A percentile compares a stretch with the other conserved stretches of the same genome.
phyloP scores from a whole-genome alignment of 2,797 vertebrate species.

The Lepus oiostolus region DNA sequence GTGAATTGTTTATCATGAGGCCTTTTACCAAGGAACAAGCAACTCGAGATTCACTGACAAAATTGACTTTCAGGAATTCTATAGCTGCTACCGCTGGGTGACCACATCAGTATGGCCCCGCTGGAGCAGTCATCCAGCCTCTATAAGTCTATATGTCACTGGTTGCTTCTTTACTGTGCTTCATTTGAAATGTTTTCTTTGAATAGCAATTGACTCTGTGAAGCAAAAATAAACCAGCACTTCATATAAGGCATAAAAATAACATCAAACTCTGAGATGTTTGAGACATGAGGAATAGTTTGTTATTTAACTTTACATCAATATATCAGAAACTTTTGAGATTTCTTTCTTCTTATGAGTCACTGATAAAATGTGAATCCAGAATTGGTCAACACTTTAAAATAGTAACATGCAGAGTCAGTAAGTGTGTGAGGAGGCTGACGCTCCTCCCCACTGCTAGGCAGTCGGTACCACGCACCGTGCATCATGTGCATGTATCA shows the following conservation, averaged over 20 bases:
- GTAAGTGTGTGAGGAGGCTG: neutral
- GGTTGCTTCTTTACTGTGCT: neutral
- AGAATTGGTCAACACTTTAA: slow-evolving; percentile 25
- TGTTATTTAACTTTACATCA: neutral
- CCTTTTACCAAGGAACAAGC: neutral
- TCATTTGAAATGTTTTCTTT: slow-evolving; percentile 1
- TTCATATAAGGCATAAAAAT: neutral
- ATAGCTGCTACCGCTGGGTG: neutral
- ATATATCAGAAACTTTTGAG: slow-evolving; percentile 21
- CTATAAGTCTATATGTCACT: neutral
- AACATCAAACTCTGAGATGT: neutral
- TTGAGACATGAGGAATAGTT: neutral
- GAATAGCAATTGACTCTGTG: neutral
- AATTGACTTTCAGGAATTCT: neutral
- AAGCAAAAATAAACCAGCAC: neutral
- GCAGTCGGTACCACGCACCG: neutral
- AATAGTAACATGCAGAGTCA: neutral
- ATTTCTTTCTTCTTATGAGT: neutral
- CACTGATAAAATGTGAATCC: neutral
- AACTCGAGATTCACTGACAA: neutral
- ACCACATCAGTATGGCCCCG: neutral
- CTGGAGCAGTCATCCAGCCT: neutral
- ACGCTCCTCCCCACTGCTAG: neutral
- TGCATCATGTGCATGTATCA: neutral
- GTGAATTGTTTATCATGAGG: neutral